Conservation (phyloP, 2,797 vertebrate genomes). For the Philypnodon macrostomus region DNA sequence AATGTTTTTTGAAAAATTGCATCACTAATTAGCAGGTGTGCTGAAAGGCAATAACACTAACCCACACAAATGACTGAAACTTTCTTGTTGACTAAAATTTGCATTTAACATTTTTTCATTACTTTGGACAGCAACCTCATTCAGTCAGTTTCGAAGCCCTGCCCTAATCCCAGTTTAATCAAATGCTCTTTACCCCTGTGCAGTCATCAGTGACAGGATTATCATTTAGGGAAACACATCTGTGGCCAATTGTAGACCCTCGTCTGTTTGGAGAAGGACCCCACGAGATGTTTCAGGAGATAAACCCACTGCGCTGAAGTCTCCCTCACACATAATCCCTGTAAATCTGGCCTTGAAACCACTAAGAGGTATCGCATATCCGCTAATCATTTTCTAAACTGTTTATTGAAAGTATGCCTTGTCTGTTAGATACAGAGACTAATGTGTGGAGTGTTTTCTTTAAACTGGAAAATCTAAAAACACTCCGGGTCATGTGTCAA, state of each 20-base stretch:
- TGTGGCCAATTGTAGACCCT: conserved; percentile 63
- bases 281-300: conserved; percentile 62
- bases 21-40: too few relatives aligned
- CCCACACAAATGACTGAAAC: too few relatives aligned
- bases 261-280: conserved; percentile 53
- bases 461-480: conserved; percentile 6
- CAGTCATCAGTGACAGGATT: conserved; percentile 64
- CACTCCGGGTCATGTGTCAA: conserved; percentile 37
- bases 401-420: conserved; percentile 59
- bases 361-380: conserved; percentile 56
- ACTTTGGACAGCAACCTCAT: conserved; percentile 60
- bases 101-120: conserved; percentile 33
- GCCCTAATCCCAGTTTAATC: conserved; percentile 61
- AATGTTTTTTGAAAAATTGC: too few relatives aligned
- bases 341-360: conserved; percentile 47
- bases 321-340: conserved; percentile 50
- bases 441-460: conserved; percentile 15
- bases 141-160: conserved; percentile 31
- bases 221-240: conserved; percentile 65
- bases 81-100: too few relatives aligned
- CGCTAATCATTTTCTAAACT: conserved; percentile 66
- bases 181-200: conserved; percentile 49
- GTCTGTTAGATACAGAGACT: conserved; percentile 35
- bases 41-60: too few relatives aligned
- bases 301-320: conserved; percentile 56